Percentiles rank a stretch among this genome's conserved stretches.
Conservation (phyloP, 2,797 vertebrate species). For the Phyllotis vaccarum region DNA sequence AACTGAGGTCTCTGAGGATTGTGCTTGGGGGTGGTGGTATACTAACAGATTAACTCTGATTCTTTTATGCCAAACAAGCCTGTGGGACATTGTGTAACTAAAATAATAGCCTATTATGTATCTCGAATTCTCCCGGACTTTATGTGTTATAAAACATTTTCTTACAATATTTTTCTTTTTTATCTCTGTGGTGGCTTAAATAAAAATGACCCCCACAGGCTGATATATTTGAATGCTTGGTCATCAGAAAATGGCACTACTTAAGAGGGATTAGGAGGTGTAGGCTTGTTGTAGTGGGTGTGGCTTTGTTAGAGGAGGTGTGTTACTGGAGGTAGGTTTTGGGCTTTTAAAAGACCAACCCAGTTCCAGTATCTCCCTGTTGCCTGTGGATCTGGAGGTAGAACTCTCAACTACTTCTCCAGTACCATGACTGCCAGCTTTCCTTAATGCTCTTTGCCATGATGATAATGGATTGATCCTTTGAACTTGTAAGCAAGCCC, state of each 20-base stretch:
- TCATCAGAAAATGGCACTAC: background rate
- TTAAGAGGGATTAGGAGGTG: background rate
- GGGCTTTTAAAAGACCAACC: background rate
- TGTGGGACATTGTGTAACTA: background rate
- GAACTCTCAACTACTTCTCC: background rate
- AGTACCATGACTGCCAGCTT: background rate
- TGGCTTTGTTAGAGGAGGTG: background rate
- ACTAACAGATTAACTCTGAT: background rate
- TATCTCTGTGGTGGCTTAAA: background rate
- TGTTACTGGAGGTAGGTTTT: too few species aligned
- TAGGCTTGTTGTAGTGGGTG: background rate
- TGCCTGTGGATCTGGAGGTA: background rate
- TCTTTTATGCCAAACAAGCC: background rate
- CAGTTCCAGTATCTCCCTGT: background rate
- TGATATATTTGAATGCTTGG: background rate
- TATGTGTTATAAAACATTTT: background rate
- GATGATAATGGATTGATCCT: background rate
- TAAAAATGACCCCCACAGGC: background rate
- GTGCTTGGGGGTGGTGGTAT: background rate
- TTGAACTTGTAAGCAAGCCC: background rate
- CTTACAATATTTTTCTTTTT: background rate
- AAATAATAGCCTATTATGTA: background rate
- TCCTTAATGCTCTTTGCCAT: background rate
- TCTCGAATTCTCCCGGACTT: background rate
- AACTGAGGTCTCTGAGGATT: background rate